phyloP scores from a whole-genome alignment of 2,797 vertebrate genomes.

The Molossus alvarezi region DNA sequence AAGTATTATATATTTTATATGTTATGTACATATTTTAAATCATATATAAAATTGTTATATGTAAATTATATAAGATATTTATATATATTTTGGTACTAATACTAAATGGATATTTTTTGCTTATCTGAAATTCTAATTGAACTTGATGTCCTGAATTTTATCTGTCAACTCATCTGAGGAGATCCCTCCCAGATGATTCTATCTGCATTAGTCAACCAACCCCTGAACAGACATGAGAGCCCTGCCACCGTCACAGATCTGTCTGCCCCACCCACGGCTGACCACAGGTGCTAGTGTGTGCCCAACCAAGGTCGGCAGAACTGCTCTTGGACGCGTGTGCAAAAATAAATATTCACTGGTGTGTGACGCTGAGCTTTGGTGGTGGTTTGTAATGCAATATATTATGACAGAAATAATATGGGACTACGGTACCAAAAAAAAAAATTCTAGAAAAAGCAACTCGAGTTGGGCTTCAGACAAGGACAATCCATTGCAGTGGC shows the following conservation, averaged over 20 bases:
- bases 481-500: background rate
- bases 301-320: background rate
- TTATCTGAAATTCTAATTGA: conserved; percentile 50
- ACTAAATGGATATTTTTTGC: background rate
- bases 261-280: background rate
- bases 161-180: background rate
- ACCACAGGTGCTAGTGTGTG: background rate
- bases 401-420: background rate
- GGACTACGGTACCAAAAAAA: background rate
- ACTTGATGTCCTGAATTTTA: background rate
- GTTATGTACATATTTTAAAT: background rate
- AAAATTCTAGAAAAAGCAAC: background rate
- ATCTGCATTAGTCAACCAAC: background rate
- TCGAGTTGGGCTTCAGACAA: background rate
- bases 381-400: background rate
- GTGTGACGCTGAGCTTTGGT: background rate
- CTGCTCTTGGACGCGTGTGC: background rate
- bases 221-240: background rate
- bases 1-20: background rate
- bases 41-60: background rate
- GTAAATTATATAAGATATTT: background rate
- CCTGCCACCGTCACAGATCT: background rate
- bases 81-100: background rate
- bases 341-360: background rate
- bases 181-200: background rate